Base-by-base conservation (phyloP, 2,113 vertebrate species). In the Tachycineta bicolor region DNA sequence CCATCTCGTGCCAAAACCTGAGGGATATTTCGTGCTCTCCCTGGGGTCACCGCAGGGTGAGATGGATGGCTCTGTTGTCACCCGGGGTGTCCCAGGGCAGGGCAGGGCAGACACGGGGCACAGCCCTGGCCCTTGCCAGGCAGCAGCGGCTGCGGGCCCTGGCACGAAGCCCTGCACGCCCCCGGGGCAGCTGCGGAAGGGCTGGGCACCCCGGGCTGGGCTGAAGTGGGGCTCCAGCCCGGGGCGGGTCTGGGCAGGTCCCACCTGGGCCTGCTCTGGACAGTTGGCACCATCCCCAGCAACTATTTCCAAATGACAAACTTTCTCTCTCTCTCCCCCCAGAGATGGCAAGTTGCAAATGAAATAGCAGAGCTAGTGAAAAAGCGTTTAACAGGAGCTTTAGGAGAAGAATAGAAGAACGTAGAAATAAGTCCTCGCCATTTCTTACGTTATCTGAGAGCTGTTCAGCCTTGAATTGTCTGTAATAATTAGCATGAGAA, bases 401-500 rank as follows among this genome's bases (percentile, higher is more conserved):
- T 74, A 63, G 26, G 55, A 91, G 74, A 90, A 93, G 91, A 96
- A 93, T 47, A 63, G 44, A 68, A 75, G 74, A 89, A 80, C 16
- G 74, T 64, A 68, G 77, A 92, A 96, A 96, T 91, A 95, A 95
- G 60, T 70, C 63, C 73, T 82, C 0, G 0, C 91, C 91, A 91
- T 96, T 95, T 92, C 77, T 89, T 85, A 58, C 75, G 91, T 93
- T 95, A 95, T 92, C 96, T 83, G 85, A 80, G 89, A 95, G 90
- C 94, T 96, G 95, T 69, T 97, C 95, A 96, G 94, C 94, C 93
- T 95, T 76, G 89, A 95, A 97, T 97, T 96, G 95, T 96, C 96
- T 96, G 85, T 83, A 95, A 97, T 96, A 97, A 97, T 97, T 97
- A 97, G 96, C 97, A 97, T 97, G 93, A 97, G 97, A 97, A 97